Evolutionary conservation across 2,797 vertebrate species (phyloP).

Genomic region (Anas georgica): DNA sequence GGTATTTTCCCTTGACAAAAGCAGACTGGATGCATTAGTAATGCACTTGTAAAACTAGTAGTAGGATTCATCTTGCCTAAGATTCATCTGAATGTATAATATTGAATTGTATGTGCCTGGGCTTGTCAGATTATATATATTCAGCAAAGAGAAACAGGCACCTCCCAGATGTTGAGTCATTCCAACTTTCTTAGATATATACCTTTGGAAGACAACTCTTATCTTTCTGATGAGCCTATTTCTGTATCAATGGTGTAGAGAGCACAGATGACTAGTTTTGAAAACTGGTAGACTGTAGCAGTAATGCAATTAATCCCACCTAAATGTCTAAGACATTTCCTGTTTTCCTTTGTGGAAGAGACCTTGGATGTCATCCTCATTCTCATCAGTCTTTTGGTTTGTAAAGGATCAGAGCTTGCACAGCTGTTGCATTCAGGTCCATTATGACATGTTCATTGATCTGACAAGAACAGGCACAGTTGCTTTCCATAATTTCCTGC

Average conservation of each 20-base stretch:
- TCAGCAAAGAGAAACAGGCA: conserved; percentile 18
- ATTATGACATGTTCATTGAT: neutral
- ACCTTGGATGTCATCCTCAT: neutral
- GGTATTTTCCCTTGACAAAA: conserved; percentile 56
- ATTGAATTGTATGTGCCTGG: neutral
- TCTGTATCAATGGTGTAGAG: neutral
- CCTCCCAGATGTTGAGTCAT: conserved; percentile 39
- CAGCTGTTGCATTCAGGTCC: neutral
- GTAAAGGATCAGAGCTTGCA: neutral
- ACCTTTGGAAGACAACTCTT: neutral
- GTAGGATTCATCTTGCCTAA: conserved; percentile 40
- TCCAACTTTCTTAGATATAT: neutral
- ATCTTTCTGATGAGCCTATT: neutral
- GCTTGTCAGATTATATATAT: conserved; percentile 11
- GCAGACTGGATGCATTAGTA: conserved; percentile 25
- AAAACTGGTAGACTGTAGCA: neutral
- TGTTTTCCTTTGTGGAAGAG: neutral
- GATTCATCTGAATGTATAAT: conserved; percentile 41
- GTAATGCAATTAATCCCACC: neutral
- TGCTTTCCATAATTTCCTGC: neutral
- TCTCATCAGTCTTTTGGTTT: neutral
- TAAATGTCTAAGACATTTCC: neutral
- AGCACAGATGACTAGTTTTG: neutral
- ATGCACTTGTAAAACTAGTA: conserved; percentile 58
- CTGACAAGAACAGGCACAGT: neutral